Conservation (phyloP, 1,140 invertebrate species). For the Radopholus similis region DNA sequence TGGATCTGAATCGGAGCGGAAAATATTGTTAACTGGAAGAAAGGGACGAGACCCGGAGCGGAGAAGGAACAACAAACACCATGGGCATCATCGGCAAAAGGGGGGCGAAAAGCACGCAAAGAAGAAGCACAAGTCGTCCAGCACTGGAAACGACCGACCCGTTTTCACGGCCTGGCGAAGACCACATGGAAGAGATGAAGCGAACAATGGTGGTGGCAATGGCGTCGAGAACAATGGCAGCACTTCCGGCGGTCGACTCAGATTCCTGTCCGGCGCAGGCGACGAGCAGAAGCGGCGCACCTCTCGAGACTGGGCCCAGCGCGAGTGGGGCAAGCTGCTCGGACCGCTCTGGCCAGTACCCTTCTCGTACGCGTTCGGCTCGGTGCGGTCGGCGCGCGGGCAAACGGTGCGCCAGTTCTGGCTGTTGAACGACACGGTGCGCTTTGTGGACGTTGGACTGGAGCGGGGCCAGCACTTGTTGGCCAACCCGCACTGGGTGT, state of each 20-base stretch:
- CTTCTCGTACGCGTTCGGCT: conserved; percentile 49
- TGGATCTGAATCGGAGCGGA: too few relatives aligned
- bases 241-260: not conserved
- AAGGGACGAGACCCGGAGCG: not conserved
- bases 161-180: too few relatives aligned
- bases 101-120: too few relatives aligned
- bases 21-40: too few relatives aligned
- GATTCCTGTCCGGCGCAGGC: not conserved
- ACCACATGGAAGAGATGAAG: too few relatives aligned
- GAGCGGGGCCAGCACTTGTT: conserved; percentile 43
- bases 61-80: not conserved
- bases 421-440: conserved; percentile 52
- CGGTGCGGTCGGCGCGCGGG: conserved; percentile 32
- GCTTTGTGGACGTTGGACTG: conserved; percentile 54
- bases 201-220: too few relatives aligned
- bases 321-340: not conserved
- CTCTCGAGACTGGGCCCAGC: not conserved
- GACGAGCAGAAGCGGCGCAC: not conserved
- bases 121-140: too few relatives aligned
- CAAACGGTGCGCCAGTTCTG: conserved; percentile 59
- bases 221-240: not conserved
- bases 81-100: not conserved
- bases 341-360: conserved; percentile 48
- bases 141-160: too few relatives aligned
- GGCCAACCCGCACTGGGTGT: conserved; percentile 56